Evolutionary conservation across 2,888 invertebrate species (phyloP), one percentile per base, ranked within the genome.

Genomic region (Drosophila nr. medialis): DNA sequence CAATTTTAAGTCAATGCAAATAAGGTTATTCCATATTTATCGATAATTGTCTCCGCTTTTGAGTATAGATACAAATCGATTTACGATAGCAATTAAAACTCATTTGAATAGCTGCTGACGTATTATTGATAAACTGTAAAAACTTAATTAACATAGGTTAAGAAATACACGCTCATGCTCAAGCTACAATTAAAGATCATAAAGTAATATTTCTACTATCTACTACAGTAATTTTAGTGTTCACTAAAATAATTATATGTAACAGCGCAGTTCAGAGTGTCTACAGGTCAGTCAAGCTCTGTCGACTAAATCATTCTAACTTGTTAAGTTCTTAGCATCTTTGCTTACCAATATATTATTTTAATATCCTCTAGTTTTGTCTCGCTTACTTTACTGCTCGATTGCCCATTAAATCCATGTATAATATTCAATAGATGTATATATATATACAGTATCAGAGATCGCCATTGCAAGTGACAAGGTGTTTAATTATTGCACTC

Each of bases 401-500:
- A 53, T 30, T 15, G 36, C 7, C 21, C 29, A 64, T 49, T 15
- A 58, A 55, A 48, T 32, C 6, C 21, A 36, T 7, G 7, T 32
- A 42, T 42, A 21, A 5, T 21, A 1, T 21, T 21, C 11, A 13
- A 6, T 24, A 24, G 24, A 24, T 24, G n/a, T n/a, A n/a, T n/a
- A 24, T 2, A 24, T 24, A 24, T 24, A 24, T 24, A 24, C 29
- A 40, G 42, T n/a, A 68, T 34, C 29, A 59, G 38, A 29, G 32
- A 76, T 65, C 49, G 45, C 10, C 21, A 38, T 10, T 11, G 59
- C 15, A 34, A 64, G 55, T 56, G 27, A 11, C 21, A 34, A 68
- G 51, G 34, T 59, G 48, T 21, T 66, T n/a, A 59, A 50, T 49
- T 55, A 32, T 36, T 45, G 7, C 29, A 24, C 29, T 69, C 75